These are phyloP conservation scores for Apis cerana DNA, from an alignment of 1,140 invertebrate genomes.

Conservation along the genomic window DNA sequence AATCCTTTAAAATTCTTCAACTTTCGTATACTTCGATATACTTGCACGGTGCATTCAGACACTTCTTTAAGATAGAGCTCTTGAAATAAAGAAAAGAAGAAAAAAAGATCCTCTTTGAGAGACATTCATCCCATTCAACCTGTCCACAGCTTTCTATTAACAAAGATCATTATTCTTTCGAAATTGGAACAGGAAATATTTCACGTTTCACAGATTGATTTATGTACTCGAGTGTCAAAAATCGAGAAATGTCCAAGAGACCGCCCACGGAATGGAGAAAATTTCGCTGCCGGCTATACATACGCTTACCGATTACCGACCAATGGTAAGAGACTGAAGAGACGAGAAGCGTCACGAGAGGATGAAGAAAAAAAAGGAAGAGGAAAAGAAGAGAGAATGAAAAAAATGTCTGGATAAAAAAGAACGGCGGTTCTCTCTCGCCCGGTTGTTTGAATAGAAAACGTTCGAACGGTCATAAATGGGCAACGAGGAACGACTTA, in stretches of 20 bases:
- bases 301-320: background rate
- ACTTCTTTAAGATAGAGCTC: too few relatives aligned
- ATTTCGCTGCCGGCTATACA: constrained; percentile 7
- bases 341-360: too few relatives aligned
- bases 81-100: too few relatives aligned
- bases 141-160: background rate
- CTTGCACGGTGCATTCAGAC: too few relatives aligned
- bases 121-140: background rate
- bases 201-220: constrained; percentile 4
- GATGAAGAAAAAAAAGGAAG: background rate
- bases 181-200: background rate
- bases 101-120: too few relatives aligned
- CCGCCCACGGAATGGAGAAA: constrained; percentile 11
- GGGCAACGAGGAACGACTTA: constrained; percentile 30
- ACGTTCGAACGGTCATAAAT: constrained; percentile 31
- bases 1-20: too few relatives aligned
- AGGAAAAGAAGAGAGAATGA: background rate
- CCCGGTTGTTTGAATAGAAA: constrained; percentile 31
- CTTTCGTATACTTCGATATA: too few relatives aligned
- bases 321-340: background rate
- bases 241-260: background rate
- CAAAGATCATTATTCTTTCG: background rate
- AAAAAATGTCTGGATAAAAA: background rate
- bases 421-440: background rate
- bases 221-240: constrained; percentile 8